Evolutionary conservation across 1,140 invertebrate species (phyloP).

Genomic region (Drosophila sp.): DNA sequence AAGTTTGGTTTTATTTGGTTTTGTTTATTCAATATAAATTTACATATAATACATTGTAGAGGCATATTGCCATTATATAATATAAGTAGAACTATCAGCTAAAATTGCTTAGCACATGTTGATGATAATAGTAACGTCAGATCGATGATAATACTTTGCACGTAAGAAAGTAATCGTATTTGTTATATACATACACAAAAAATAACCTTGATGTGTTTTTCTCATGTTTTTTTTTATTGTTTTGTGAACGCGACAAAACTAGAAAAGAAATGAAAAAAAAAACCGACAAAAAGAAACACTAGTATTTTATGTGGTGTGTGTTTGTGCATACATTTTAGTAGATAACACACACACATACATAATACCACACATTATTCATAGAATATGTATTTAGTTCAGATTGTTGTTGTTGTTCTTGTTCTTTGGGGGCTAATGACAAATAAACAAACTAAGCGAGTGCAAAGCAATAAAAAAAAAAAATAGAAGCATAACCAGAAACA

Average conservation of each 20-base stretch:
- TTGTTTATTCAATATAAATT: constrained; percentile 10
- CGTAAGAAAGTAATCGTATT: constrained; percentile 20
- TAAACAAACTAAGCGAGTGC: constrained; percentile 46
- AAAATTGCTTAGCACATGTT: constrained; percentile 1
- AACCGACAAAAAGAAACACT: constrained; percentile 26
- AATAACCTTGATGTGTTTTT: constrained; percentile 59
- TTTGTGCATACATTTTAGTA: background rate
- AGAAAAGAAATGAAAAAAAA: constrained; percentile 19
- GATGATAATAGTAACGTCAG: constrained; percentile 16
- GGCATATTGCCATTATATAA: constrained; percentile 25
- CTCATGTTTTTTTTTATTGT: constrained; percentile 20
- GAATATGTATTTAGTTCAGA: constrained; percentile 31
- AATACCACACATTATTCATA: constrained; percentile 13
- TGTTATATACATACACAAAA: constrained; percentile 1
- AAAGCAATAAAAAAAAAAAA: constrained; percentile 30
- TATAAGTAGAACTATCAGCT: constrained; percentile 1
- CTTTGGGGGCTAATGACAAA: constrained; percentile 34
- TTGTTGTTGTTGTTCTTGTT: constrained; percentile 28
- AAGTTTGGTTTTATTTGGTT: constrained; percentile 1
- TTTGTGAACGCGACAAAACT: constrained; percentile 16
- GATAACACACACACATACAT: constrained; percentile 45
- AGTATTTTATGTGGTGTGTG: constrained; percentile 24
- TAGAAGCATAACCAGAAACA: constrained; percentile 7
- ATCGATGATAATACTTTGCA: constrained; percentile 43
- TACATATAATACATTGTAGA: constrained; percentile 11